Evolutionary conservation across 2,113 vertebrate genomes (phyloP).

Genomic region (Antennarius striatus): DNA sequence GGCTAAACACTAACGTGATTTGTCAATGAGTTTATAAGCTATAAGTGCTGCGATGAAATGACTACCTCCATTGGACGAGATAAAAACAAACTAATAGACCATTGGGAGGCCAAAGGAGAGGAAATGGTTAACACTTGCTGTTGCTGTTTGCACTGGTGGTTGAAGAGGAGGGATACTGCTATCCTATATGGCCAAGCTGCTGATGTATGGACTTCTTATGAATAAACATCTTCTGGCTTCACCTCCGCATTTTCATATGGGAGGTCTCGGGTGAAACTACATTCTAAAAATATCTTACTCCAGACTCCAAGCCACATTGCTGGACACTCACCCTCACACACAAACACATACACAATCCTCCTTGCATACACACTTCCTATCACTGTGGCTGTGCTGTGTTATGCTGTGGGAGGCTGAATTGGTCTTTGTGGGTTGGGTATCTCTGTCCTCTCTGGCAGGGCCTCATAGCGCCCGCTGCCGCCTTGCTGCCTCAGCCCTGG

Average conservation of each 20-base stretch:
- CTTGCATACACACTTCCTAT: constrained; percentile 43
- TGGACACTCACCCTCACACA: constrained; percentile 11
- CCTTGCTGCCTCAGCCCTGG: constrained; percentile 66
- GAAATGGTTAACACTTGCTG: constrained; percentile 56
- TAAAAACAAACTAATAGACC: constrained; percentile 69
- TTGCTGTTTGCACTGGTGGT: constrained; percentile 4
- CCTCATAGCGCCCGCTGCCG: constrained; percentile 68
- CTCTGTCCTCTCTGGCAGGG: constrained; percentile 73
- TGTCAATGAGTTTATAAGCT: constrained; percentile 78
- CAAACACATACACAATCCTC: constrained; percentile 21
- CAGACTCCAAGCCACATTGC: constrained; percentile 53
- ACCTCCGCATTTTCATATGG: constrained; percentile 63
- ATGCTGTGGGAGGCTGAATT: constrained; percentile 75
- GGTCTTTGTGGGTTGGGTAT: constrained; percentile 75
- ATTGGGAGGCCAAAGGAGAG: constrained; percentile 45
- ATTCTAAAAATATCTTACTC: constrained; percentile 69
- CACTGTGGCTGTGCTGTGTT: constrained; percentile 70
- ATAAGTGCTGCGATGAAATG: constrained; percentile 84
- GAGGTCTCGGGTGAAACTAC: constrained; percentile 56
- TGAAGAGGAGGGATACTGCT: constrained; percentile 20
- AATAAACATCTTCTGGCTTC: constrained; percentile 66
- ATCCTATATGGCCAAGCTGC: constrained; percentile 30
- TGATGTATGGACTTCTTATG: constrained; percentile 56
- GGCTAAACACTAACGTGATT: constrained; percentile 82
- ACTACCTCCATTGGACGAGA: constrained; percentile 66